Conservation (phyloP, 2,797 vertebrate species). For the Holocentrus rufus region DNA sequence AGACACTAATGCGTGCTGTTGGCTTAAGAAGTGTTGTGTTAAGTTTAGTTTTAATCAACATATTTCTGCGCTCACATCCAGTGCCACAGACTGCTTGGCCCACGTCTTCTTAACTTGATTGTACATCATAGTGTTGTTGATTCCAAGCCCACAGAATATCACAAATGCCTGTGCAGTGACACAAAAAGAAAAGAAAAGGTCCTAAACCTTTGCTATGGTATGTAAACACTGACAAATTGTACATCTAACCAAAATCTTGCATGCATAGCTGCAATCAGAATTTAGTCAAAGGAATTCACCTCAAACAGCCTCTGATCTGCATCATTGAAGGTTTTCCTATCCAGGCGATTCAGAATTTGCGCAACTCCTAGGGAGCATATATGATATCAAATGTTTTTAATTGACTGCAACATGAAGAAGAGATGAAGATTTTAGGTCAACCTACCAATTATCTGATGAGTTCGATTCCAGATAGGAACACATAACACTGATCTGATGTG, state of each 20-base stretch:
- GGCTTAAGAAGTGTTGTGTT: neutral
- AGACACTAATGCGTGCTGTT: slow-evolving; percentile 14
- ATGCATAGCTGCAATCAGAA: neutral
- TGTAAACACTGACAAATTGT: neutral
- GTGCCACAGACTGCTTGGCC: slow-evolving; percentile 86
- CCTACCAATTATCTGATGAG: slow-evolving; percentile 86
- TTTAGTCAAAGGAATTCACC: slow-evolving; percentile 59
- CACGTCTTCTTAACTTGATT: slow-evolving; percentile 87
- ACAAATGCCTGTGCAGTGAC: slow-evolving; percentile 81
- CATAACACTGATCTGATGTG: slow-evolving; percentile 86
- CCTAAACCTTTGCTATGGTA: neutral
- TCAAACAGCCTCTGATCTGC: slow-evolving; percentile 87
- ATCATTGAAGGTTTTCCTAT: slow-evolving; percentile 86
- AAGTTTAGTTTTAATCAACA: neutral
- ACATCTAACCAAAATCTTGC: neutral
- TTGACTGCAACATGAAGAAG: neutral
- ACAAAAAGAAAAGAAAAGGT: neutral
- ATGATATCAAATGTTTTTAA: neutral
- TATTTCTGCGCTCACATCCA: slow-evolving; percentile 78
- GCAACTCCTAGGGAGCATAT: slow-evolving; percentile 79
- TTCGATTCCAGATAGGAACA: slow-evolving; percentile 87
- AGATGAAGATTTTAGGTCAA: slow-evolving; percentile 33
- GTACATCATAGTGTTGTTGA: slow-evolving; percentile 89
- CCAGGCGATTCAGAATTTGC: slow-evolving; percentile 85
- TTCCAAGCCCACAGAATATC: slow-evolving; percentile 87